phyloP scores from a whole-genome alignment of 92 coral and sea anemone genomes.

The Chrysogorgia sp. region DNA sequence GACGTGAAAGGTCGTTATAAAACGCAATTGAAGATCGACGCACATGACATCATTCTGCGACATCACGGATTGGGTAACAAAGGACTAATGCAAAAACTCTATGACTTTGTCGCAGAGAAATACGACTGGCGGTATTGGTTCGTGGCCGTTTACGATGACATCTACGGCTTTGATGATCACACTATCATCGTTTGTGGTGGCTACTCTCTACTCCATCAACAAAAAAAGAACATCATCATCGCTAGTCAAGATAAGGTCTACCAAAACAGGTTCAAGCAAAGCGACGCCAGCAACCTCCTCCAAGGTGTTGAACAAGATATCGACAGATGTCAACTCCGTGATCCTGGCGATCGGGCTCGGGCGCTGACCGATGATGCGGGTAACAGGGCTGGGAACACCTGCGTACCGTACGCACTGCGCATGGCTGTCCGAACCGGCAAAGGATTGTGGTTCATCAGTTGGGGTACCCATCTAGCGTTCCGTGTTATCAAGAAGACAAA shows the following conservation, averaged over 20 bases:
- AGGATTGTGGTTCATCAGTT: background rate
- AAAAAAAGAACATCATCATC: background rate
- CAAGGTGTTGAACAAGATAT: background rate
- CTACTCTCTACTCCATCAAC: background rate
- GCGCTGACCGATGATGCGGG: background rate
- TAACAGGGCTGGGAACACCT: background rate
- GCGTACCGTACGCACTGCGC: background rate
- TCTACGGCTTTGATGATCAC: constrained; percentile 1
- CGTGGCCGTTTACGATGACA: constrained; percentile 18
- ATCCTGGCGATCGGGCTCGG: background rate
- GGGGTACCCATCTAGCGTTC: no score
- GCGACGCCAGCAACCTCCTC: background rate
- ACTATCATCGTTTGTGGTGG: no score
- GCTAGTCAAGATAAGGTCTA: background rate
- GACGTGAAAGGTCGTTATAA: background rate
- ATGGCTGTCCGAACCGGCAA: background rate
- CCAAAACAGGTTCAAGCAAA: background rate
- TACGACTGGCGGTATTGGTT: constrained; percentile 20
- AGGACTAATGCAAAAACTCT: background rate
- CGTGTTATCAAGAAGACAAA: background rate
- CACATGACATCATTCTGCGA: background rate
- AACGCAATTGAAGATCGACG: constrained; percentile 5
- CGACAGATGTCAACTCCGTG: background rate
- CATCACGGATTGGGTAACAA: background rate
- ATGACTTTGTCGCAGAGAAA: background rate